A percentile compares a stretch with the other conserved stretches of the same genome.
phyloP scores from a whole-genome alignment of 2,888 invertebrate genomes.

The Villa cingulata region DNA sequence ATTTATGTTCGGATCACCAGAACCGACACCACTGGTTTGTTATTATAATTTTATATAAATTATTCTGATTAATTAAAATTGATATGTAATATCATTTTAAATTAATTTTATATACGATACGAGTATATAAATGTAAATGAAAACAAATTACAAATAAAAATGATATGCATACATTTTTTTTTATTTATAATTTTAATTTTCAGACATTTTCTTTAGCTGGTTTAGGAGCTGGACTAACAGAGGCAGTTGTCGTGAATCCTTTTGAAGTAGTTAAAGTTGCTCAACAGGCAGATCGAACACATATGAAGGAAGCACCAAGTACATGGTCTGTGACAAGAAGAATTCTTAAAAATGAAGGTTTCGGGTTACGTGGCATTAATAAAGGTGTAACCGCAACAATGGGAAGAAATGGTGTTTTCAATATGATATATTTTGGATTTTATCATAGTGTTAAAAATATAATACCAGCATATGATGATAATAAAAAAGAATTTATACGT shows the following conservation, averaged over 20 bases:
- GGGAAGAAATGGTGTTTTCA: conserved; percentile 79
- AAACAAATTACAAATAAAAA: not conserved
- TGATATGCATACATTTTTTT: conserved; percentile 1
- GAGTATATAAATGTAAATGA: no score
- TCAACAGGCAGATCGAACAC: conserved; percentile 58
- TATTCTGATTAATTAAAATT: not conserved
- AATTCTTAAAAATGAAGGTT: conserved; percentile 61
- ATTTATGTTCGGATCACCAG: conserved; percentile 62
- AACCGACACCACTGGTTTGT: conserved; percentile 64
- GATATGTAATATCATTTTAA: no score
- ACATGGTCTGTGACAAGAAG: conserved; percentile 68
- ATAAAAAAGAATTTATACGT: conserved; percentile 51
- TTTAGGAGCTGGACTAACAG: conserved; percentile 77
- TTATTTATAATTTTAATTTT: conserved; percentile 21
- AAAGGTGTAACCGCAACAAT: conserved; percentile 83
- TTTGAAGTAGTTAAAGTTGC: conserved; percentile 95
- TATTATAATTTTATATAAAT: not conserved
- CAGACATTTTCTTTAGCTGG: conserved; percentile 84
- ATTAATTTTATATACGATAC: no score
- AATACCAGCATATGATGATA: conserved; percentile 53
- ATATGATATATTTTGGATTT: conserved; percentile 89
- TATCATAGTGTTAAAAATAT: conserved; percentile 79
- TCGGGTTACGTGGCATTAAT: conserved; percentile 67
- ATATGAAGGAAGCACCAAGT: conserved; percentile 49
- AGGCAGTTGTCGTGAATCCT: conserved; percentile 82